Percentiles rank a stretch among this genome's conserved stretches.
These are phyloP conservation scores for Scelioninae gen. 2 DNA, from an alignment of 2,888 invertebrate genomes.

Conservation along the genomic window DNA sequence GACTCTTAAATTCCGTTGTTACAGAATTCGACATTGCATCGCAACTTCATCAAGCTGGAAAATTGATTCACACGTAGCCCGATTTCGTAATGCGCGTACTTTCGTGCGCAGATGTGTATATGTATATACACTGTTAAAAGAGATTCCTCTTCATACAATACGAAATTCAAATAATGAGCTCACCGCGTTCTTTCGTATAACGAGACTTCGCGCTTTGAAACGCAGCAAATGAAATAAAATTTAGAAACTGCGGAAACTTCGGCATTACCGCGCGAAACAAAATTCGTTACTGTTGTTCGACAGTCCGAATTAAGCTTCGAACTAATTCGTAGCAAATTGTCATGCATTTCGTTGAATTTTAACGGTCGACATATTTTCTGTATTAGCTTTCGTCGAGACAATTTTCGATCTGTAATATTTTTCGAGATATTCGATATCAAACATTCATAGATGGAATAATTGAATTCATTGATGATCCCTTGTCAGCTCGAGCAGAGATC, in stretches of 20 bases:
- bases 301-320: background rate
- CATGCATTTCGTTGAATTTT: too few species aligned
- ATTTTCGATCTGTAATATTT: too few species aligned
- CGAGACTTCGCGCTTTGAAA: slow-evolving; percentile 18
- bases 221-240: slow-evolving; percentile 34
- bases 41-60: slow-evolving; percentile 18
- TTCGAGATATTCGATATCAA: too few species aligned
- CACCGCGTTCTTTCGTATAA: slow-evolving; percentile 34
- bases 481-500: too few species aligned
- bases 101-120: slow-evolving; percentile 7
- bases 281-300: background rate
- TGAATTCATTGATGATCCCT: too few species aligned
- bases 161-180: slow-evolving; percentile 50
- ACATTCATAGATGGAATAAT: too few species aligned
- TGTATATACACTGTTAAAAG: slow-evolving; percentile 34
- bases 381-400: too few species aligned
- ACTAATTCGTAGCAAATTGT: background rate
- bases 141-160: slow-evolving; percentile 45
- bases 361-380: too few species aligned
- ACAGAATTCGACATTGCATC: background rate
- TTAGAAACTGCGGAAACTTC: slow-evolving; percentile 12
- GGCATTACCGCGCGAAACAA: background rate
- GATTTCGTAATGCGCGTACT: slow-evolving; percentile 23
- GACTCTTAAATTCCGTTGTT: background rate
- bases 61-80: slow-evolving; percentile 40